These are phyloP conservation scores for Osmerus eperlanus DNA, from an alignment of 2,113 vertebrate genomes.

Conservation along the genomic window DNA sequence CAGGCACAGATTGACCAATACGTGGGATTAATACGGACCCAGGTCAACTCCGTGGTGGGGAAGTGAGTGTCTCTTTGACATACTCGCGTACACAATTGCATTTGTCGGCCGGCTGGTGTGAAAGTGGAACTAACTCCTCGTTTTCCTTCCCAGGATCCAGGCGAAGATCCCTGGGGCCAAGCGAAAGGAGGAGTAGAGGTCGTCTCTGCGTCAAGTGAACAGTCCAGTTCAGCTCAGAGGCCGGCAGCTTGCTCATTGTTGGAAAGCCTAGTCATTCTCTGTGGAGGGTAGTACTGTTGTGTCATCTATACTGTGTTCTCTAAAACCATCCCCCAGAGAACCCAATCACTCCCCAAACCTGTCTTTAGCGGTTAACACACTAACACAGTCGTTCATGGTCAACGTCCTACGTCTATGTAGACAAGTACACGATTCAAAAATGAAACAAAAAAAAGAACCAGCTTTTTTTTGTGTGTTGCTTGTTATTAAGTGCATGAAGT, in stretches of 20 bases:
- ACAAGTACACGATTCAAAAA: conserved; percentile 83
- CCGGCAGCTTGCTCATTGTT: conserved; percentile 57
- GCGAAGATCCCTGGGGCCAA: conserved; percentile 98
- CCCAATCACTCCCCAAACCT: conserved; percentile 49
- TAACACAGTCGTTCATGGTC: conserved; percentile 44
- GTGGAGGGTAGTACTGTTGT: conserved; percentile 76
- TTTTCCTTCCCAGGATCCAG: conserved; percentile 80
- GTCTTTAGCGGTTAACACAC: conserved; percentile 66
- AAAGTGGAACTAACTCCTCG: too few species aligned
- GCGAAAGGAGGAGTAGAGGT: conserved; percentile 88
- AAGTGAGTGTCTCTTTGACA: conserved; percentile 80
- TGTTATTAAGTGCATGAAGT: conserved; percentile 94
- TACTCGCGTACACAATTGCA: too few species aligned
- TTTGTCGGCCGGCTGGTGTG: too few species aligned
- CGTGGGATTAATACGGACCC: conserved; percentile 92
- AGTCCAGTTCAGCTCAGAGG: conserved; percentile 52
- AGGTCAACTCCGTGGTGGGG: conserved; percentile 92
- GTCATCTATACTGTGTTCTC: conserved; percentile 75
- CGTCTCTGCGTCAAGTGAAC: conserved; percentile 40
- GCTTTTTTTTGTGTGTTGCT: conserved; percentile 88
- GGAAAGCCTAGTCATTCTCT: conserved; percentile 68
- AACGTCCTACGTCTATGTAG: conserved; percentile 67
- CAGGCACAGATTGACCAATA: conserved; percentile 98
- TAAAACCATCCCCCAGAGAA: conserved; percentile 72
- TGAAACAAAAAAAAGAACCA: conserved; percentile 71